These are phyloP conservation scores for Brachypteracias leptosomus DNA, from an alignment of 2,113 vertebrate genomes.

Conservation along the genomic window DNA sequence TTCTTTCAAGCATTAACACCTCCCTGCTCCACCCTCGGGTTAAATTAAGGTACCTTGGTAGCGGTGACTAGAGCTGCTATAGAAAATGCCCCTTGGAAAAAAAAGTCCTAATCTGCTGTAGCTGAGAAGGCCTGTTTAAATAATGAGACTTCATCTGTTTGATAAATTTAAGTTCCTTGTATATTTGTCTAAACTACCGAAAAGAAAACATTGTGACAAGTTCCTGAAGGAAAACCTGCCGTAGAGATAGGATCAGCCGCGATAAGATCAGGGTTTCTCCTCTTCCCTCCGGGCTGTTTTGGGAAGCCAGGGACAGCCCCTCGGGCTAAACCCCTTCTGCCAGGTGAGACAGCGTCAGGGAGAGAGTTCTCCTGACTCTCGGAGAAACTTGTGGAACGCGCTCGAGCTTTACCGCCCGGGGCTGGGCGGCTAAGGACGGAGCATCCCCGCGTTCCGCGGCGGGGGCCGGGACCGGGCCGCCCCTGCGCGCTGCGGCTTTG, in stretches of 20 bases:
- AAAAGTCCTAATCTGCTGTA: background rate
- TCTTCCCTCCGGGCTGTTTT: background rate
- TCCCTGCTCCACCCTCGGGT: background rate
- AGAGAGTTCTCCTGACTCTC: rapidly evolving
- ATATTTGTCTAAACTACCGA: slow-evolving; percentile 58
- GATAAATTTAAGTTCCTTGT: slow-evolving; percentile 46
- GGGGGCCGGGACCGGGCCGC: background rate
- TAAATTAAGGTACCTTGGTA: background rate
- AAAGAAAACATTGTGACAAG: slow-evolving; percentile 57
- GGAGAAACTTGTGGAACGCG: rapidly evolving
- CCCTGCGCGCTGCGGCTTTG: background rate
- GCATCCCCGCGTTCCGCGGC: background rate
- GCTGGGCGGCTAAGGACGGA: no score
- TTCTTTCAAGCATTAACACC: background rate
- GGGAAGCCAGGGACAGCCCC: background rate
- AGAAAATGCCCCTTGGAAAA: background rate
- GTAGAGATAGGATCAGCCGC: slow-evolving; percentile 32
- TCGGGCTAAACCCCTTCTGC: background rate
- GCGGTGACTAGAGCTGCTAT: background rate
- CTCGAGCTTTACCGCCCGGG: background rate
- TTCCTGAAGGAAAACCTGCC: slow-evolving; percentile 15
- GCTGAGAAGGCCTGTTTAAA: background rate
- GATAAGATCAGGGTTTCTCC: slow-evolving; percentile 53
- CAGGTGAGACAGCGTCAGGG: background rate
- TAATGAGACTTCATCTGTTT: slow-evolving; percentile 43